Conservation (phyloP, 2,797 vertebrate species). For the Selene dorsalis region DNA sequence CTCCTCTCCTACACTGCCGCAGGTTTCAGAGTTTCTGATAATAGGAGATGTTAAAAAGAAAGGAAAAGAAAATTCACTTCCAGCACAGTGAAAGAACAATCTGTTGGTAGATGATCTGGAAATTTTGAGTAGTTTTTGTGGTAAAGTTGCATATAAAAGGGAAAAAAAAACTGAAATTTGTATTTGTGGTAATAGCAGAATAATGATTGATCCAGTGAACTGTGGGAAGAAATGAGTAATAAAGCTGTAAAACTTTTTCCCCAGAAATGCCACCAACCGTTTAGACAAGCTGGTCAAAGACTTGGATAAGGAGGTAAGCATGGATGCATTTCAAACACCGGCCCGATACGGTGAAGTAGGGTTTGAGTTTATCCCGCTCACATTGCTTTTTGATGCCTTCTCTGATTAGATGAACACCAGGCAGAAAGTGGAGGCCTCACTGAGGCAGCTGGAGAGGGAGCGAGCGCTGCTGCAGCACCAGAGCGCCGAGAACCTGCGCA, state of each 20-base stretch:
- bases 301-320: conserved; percentile 93
- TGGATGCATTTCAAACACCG: neutral
- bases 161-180: neutral
- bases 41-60: neutral
- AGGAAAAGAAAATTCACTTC: neutral
- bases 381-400: neutral
- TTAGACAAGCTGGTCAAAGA: conserved; percentile 96
- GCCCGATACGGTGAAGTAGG: neutral
- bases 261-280: conserved; percentile 89
- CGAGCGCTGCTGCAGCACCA: conserved; percentile 95
- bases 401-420: conserved; percentile 88
- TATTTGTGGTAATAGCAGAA: neutral
- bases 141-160: neutral
- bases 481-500: conserved; percentile 91
- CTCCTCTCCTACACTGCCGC: neutral
- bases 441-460: conserved; percentile 93
- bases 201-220: neutral
- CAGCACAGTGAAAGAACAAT: neutral
- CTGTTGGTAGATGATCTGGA: neutral
- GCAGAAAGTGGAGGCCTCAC: conserved; percentile 89
- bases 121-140: neutral
- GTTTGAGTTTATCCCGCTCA: neutral
- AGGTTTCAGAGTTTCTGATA: conserved; percentile 1
- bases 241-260: conserved; percentile 14
- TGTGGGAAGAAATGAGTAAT: neutral